Evolutionary conservation across 2,797 vertebrate genomes (phyloP).

Genomic region (Rhadinocentrus ornatus): DNA sequence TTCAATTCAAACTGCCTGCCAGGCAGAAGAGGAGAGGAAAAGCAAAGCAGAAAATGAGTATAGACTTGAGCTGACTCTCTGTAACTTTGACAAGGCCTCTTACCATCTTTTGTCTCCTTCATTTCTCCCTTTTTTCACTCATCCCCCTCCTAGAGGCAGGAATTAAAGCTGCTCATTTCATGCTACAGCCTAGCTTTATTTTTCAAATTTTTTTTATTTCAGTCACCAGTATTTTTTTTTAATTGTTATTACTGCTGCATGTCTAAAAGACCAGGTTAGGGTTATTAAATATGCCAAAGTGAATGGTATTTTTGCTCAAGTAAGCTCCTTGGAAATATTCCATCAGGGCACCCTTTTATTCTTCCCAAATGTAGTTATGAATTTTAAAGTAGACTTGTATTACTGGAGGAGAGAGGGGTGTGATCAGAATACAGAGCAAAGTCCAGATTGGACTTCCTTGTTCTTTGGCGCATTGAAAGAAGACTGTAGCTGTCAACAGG

Average conservation of each 20-base stretch:
- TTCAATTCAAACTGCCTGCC: slow-evolving; percentile 75
- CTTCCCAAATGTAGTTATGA: slow-evolving; percentile 89
- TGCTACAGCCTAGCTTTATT: slow-evolving; percentile 74
- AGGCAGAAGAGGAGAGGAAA: slow-evolving; percentile 56
- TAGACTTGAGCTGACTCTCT: slow-evolving; percentile 64
- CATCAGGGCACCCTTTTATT: slow-evolving; percentile 86
- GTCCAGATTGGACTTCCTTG: slow-evolving; percentile 83
- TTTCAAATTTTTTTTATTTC: slow-evolving; percentile 46
- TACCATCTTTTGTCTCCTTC: slow-evolving; percentile 56
- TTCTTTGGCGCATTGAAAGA: slow-evolving; percentile 70
- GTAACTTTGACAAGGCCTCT: slow-evolving; percentile 70
- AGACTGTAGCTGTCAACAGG: slow-evolving; percentile 59
- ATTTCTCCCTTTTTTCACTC: slow-evolving; percentile 28
- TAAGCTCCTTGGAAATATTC: slow-evolving; percentile 89
- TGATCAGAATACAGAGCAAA: slow-evolving; percentile 85
- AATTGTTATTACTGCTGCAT: slow-evolving; percentile 83
- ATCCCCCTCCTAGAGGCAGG: slow-evolving; percentile 67
- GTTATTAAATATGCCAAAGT: slow-evolving; percentile 88
- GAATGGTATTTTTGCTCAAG: slow-evolving; percentile 88
- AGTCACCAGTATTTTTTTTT: slow-evolving; percentile 54
- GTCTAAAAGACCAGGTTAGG: slow-evolving; percentile 84
- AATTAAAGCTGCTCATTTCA: slow-evolving; percentile 85
- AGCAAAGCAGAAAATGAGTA: slow-evolving; percentile 63
- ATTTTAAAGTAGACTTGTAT: slow-evolving; percentile 89
- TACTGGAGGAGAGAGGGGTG: slow-evolving; percentile 83